phyloP scores from a whole-genome alignment of 2,113 vertebrate genomes.

The Calyptomena viridis region DNA sequence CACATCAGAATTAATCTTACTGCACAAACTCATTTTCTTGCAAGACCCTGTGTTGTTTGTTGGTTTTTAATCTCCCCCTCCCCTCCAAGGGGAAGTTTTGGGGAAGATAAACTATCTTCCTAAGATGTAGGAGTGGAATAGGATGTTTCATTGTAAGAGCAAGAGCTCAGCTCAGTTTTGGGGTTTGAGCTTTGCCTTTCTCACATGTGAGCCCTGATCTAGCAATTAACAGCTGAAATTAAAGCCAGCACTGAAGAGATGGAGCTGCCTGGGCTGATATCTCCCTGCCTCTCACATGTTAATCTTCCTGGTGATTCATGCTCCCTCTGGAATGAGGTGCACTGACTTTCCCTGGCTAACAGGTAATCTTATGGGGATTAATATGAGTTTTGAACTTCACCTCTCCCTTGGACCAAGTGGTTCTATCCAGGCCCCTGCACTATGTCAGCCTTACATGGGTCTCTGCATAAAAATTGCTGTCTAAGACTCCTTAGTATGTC shows the following conservation, averaged over 20 bases:
- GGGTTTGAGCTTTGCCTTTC: neutral
- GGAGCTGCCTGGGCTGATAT: neutral
- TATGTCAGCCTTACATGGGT: neutral
- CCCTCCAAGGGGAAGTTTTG: neutral
- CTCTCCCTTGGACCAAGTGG: neutral
- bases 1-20: neutral
- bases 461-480: neutral
- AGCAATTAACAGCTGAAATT: neutral
- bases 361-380: neutral
- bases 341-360: neutral
- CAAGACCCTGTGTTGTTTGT: neutral
- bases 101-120: neutral
- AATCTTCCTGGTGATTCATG: neutral
- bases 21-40: neutral
- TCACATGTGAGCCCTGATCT: neutral
- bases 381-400: neutral
- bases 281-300: neutral
- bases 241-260: neutral
- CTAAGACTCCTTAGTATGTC: neutral
- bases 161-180: neutral
- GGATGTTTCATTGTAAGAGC: neutral
- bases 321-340: neutral
- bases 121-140: neutral
- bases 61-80: neutral
- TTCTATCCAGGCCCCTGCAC: neutral